Evolutionary conservation across 2,888 invertebrate genomes (phyloP).

Genomic region (Drosophila histrio): DNA sequence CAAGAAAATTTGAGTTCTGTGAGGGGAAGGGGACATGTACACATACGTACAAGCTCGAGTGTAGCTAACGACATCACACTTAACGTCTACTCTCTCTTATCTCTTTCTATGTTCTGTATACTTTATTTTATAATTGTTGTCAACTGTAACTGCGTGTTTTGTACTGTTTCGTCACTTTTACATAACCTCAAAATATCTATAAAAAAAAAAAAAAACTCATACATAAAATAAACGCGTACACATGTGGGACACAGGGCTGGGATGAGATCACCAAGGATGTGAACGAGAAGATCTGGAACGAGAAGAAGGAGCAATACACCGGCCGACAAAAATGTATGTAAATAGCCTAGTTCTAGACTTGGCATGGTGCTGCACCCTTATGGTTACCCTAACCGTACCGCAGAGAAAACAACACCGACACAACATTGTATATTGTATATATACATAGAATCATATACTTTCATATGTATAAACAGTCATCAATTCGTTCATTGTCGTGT

Average conservation of each 20-base stretch:
- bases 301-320: conserved; percentile 94
- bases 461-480: neutral
- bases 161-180: conserved; percentile 44
- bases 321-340: conserved; percentile 95
- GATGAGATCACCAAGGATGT: conserved; percentile 92
- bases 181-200: conserved; percentile 18
- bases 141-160: conserved; percentile 61
- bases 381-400: conserved; percentile 17
- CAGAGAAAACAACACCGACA: conserved; percentile 39
- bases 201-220: conserved; percentile 11
- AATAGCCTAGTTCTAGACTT: conserved; percentile 1
- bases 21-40: neutral
- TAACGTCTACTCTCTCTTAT: conserved; percentile 66
- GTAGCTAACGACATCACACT: conserved; percentile 37
- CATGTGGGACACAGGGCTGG: conserved; percentile 88
- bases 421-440: conserved; percentile 2
- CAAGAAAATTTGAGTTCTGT: neutral
- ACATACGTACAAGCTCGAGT: neutral
- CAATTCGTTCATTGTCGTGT: conserved; percentile 66
- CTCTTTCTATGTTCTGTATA: conserved; percentile 77
- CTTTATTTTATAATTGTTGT: conserved; percentile 53
- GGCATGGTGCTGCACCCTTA: conserved; percentile 77
- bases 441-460: neutral
- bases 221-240: conserved; percentile 21
- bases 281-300: conserved; percentile 94